A percentile compares a stretch with the other conserved stretches of the same genome.
Evolutionary conservation across 53 echinoderm and acorn worm species (phyloP).

Genomic region (Zoroaster sp.): DNA sequence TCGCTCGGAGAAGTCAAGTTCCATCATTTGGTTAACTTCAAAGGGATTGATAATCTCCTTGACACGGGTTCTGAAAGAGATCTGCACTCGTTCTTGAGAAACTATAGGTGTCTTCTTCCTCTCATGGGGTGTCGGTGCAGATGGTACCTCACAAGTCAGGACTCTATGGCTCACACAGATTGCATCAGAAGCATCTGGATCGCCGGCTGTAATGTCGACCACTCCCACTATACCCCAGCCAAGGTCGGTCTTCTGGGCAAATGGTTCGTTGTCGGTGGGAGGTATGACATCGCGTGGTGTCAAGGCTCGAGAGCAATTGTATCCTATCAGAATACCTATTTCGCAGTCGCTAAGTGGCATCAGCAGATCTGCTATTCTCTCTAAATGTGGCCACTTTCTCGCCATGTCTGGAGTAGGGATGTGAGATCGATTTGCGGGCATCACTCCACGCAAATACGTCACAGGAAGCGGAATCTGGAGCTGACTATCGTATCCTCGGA

Average conservation of each 20-base stretch:
- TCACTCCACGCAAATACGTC: conserved; percentile 3
- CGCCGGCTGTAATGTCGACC: not conserved
- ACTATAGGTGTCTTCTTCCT: not conserved
- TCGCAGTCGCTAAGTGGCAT: conserved; percentile 60
- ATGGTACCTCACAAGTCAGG: not conserved
- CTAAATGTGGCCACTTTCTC: conserved; percentile 41
- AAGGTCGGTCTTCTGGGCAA: conserved; percentile 49
- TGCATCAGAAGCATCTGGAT: not conserved
- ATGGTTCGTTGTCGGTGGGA: conserved; percentile 33
- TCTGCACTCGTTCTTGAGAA: not conserved
- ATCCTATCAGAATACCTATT: conserved; percentile 57
- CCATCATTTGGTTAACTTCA: conserved; percentile 29
- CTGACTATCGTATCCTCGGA: conserved; percentile 2
- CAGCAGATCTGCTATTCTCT: conserved; percentile 13
- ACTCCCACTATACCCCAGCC: conserved; percentile 70
- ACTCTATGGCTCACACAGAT: conserved; percentile 1
- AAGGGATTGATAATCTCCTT: conserved; percentile 62
- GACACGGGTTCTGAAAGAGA: conserved; percentile 15
- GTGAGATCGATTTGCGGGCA: conserved; percentile 49
- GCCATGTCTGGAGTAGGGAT: conserved; percentile 60
- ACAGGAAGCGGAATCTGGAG: conserved; percentile 6
- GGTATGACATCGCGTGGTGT: conserved; percentile 49
- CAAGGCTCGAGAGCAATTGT: conserved; percentile 50
- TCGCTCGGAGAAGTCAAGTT: conserved; percentile 39
- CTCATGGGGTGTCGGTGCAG: not conserved